Percentiles rank a stretch among this genome's conserved stretches.
Conservation (phyloP, 2,888 invertebrate species). For the Macroteleia sp. region DNA sequence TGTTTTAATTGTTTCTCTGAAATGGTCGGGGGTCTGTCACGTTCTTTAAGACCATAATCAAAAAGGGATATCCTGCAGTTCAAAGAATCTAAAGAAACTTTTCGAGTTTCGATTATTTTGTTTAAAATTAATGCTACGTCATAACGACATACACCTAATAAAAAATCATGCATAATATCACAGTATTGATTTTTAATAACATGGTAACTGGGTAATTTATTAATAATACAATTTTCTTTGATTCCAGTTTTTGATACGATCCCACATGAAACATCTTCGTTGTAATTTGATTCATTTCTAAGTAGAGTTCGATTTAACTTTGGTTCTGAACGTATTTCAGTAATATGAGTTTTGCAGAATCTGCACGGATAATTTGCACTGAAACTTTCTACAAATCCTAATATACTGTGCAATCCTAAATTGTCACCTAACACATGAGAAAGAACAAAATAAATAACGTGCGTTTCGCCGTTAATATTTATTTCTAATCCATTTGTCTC, state of each 20-base stretch:
- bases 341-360: no score
- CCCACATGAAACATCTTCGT: neutral
- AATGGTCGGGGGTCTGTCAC: neutral
- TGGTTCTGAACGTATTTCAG: no score
- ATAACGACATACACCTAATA: conserved; percentile 43
- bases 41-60: neutral
- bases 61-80: neutral
- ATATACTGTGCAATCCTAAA: no score
- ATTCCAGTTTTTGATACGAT: neutral
- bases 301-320: no score
- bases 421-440: no score
- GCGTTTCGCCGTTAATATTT: no score
- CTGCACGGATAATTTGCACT: no score
- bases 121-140: neutral
- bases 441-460: no score
- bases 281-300: conserved; percentile 4
- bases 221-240: neutral
- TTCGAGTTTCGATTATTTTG: neutral
- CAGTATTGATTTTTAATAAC: conserved; percentile 69
- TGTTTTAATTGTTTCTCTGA: neutral
- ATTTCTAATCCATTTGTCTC: no score
- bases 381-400: no score
- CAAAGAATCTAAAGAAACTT: neutral
- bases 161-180: conserved; percentile 76
- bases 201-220: conserved; percentile 67